phyloP scores from a whole-genome alignment of 2,888 invertebrate species.

The Drosophila heteroneura region DNA sequence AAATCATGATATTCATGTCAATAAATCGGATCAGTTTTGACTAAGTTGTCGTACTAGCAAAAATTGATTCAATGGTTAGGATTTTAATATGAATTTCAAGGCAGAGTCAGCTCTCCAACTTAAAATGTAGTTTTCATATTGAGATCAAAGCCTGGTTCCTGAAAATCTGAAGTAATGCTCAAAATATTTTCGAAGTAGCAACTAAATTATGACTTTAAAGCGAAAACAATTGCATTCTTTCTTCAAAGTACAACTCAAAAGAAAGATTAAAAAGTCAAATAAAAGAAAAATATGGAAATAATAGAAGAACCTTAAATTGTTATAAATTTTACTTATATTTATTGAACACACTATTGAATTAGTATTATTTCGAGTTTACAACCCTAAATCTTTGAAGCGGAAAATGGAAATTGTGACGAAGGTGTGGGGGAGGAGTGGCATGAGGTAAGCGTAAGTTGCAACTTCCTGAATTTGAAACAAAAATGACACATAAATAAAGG shows the following conservation, averaged over 20 bases:
- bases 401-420: conserved; percentile 46
- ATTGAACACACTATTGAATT: not conserved
- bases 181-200: not conserved
- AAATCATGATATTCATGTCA: not conserved
- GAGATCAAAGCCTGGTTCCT: not conserved
- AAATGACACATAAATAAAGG: conserved; percentile 65
- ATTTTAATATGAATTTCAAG: not conserved
- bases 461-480: conserved; percentile 66
- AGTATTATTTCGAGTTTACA: not conserved
- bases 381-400: conserved; percentile 33
- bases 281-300: not conserved
- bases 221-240: not conserved
- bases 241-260: rapidly evolving
- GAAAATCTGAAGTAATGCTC: not conserved
- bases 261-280: not conserved
- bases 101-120: not conserved
- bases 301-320: not conserved
- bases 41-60: not conserved
- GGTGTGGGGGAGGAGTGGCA: not conserved
- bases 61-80: rapidly evolving
- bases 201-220: not conserved
- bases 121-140: not conserved
- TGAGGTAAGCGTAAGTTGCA: conserved; percentile 49
- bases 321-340: not conserved
- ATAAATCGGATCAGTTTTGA: not conserved